Conservation (phyloP, 2,888 invertebrate genomes). For the Eupithecia dodoneata region DNA sequence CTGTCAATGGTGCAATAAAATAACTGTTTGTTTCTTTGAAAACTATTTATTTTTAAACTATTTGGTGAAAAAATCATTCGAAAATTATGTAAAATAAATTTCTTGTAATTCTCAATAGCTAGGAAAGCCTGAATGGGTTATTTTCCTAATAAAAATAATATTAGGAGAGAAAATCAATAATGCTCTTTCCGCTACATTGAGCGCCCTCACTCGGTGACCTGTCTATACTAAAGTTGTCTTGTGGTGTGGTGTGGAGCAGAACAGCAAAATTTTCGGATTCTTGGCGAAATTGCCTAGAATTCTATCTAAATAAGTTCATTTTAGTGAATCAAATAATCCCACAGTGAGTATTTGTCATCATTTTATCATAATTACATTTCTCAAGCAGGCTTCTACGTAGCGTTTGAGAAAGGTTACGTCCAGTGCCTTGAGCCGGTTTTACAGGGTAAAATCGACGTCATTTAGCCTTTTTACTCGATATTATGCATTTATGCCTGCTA, state of each 20-base stretch:
- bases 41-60: neutral
- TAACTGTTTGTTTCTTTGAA: slow-evolving; percentile 1
- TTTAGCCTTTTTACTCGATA: slow-evolving; percentile 52
- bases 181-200: slow-evolving; percentile 60
- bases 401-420: slow-evolving; percentile 53
- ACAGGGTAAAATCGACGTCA: slow-evolving; percentile 66
- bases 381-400: neutral
- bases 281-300: slow-evolving; percentile 68
- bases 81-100: neutral
- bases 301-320: slow-evolving; percentile 64
- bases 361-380: neutral
- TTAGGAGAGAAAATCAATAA: slow-evolving; percentile 59
- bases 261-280: slow-evolving; percentile 61
- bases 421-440: slow-evolving; percentile 61
- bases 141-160: neutral
- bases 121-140: neutral
- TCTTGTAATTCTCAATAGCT: neutral
- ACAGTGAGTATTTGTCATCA: slow-evolving; percentile 65
- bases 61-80: neutral
- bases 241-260: slow-evolving; percentile 74
- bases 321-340: slow-evolving; percentile 63
- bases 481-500: slow-evolving; percentile 17
- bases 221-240: slow-evolving; percentile 68
- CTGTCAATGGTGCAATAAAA: slow-evolving; percentile 36
- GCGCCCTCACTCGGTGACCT: slow-evolving; percentile 66